A percentile compares a stretch with the other conserved stretches of the same genome.
These are phyloP conservation scores for Daboia siamensis DNA, from an alignment of 2,113 vertebrate species.

Conservation along the genomic window DNA sequence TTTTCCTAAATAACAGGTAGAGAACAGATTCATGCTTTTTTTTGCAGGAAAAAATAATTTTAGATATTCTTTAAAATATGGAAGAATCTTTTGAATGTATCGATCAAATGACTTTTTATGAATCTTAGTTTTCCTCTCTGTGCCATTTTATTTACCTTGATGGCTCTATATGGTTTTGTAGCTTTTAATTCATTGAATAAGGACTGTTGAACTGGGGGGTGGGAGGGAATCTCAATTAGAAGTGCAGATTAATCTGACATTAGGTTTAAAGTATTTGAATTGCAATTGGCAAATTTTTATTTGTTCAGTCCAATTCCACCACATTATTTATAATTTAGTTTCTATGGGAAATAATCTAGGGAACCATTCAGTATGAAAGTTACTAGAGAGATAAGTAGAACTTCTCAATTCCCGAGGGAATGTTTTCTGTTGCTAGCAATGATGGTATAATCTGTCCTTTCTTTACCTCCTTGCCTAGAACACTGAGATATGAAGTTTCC, in stretches of 20 bases:
- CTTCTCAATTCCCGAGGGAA: background rate
- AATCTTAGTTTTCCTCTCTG: background rate
- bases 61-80: background rate
- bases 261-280: background rate
- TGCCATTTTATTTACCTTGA: background rate
- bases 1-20: background rate
- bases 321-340: background rate
- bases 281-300: background rate
- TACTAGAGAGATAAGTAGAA: background rate
- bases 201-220: background rate
- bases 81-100: background rate
- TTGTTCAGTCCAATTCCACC: background rate
- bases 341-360: background rate
- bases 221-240: background rate
- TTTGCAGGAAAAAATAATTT: background rate
- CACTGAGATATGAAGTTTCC: background rate
- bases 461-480: background rate
- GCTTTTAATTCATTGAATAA: background rate
- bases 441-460: background rate
- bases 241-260: background rate
- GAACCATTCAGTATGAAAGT: background rate
- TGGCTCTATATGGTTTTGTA: background rate
- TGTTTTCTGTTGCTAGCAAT: background rate
- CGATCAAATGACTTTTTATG: background rate
- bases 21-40: background rate